Evolutionary conservation across 35 echinoderm and acorn worm genomes (phyloP).

Genomic region (Apostichopus japonicus): DNA sequence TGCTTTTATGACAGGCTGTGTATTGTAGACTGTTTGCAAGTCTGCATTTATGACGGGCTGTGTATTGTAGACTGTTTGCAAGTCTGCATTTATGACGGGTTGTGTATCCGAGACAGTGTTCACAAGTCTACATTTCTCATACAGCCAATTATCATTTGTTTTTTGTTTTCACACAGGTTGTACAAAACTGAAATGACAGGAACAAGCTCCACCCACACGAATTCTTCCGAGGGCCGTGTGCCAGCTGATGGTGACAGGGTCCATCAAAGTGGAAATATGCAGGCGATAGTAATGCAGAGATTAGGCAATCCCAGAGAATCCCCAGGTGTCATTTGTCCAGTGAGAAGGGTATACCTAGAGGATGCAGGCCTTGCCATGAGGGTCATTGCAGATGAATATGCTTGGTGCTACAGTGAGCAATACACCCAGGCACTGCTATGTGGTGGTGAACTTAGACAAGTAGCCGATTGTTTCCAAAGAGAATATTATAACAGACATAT

Average conservation of each 20-base stretch:
- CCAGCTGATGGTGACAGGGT: constrained; percentile 5
- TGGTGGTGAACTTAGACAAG: constrained; percentile 29
- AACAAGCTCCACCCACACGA: background rate
- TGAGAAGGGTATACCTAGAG: background rate
- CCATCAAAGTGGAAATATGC: background rate
- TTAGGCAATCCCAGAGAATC: background rate
- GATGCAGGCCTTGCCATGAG: constrained; percentile 2
- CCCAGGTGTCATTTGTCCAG: background rate
- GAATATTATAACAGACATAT: constrained; percentile 4
- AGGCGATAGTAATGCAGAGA: background rate
- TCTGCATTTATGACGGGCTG: no score
- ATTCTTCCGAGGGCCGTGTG: background rate
- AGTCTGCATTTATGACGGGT: no score
- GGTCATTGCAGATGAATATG: background rate
- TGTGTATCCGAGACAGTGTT: no score
- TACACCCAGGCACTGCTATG: constrained; percentile 11
- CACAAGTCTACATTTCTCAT: no score
- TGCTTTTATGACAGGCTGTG: no score
- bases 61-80: no score
- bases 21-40: no score
- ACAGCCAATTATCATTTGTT: background rate
- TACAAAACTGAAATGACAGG: constrained; percentile 1
- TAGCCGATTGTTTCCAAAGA: constrained; percentile 25
- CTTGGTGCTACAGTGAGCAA: constrained; percentile 13
- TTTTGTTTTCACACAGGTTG: background rate